phyloP scores from a whole-genome alignment of 2,797 vertebrate genomes.

The Prionace glauca region DNA sequence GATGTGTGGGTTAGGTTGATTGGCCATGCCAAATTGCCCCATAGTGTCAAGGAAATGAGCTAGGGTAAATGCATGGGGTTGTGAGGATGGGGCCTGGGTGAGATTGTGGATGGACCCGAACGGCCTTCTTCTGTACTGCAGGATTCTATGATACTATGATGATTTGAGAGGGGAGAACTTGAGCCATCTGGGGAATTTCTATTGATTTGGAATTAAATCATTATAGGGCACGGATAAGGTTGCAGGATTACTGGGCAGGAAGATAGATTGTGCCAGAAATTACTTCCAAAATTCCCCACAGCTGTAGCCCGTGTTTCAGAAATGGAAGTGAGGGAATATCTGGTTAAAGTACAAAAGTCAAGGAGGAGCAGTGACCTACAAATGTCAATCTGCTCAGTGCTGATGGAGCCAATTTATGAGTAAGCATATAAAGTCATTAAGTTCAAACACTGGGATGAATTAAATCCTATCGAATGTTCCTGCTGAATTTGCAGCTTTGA shows the following conservation, averaged over 20 bases:
- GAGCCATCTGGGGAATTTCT: neutral
- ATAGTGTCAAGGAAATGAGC: too few relatives aligned
- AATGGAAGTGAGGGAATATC: neutral
- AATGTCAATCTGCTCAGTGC: neutral
- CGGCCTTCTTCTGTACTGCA: too few relatives aligned
- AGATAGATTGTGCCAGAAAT: neutral
- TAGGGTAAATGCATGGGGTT: too few relatives aligned
- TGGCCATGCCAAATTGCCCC: too few relatives aligned
- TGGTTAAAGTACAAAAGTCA: neutral
- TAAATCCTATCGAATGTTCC: neutral
- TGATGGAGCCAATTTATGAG: neutral
- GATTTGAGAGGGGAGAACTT: neutral
- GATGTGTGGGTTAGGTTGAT: too few relatives aligned
- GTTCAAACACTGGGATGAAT: neutral
- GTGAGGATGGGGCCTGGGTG: too few relatives aligned
- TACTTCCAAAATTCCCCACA: neutral
- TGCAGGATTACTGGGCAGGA: neutral
- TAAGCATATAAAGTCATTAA: neutral
- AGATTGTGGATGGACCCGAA: too few relatives aligned
- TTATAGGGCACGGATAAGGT: neutral
- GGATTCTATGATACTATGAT: too few relatives aligned
- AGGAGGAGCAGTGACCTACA: neutral
- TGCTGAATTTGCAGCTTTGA: neutral
- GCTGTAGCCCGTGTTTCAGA: neutral
- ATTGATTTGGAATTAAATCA: neutral